Evolutionary conservation across 1,140 invertebrate species (phyloP).

Genomic region (Platorchestia sp.): DNA sequence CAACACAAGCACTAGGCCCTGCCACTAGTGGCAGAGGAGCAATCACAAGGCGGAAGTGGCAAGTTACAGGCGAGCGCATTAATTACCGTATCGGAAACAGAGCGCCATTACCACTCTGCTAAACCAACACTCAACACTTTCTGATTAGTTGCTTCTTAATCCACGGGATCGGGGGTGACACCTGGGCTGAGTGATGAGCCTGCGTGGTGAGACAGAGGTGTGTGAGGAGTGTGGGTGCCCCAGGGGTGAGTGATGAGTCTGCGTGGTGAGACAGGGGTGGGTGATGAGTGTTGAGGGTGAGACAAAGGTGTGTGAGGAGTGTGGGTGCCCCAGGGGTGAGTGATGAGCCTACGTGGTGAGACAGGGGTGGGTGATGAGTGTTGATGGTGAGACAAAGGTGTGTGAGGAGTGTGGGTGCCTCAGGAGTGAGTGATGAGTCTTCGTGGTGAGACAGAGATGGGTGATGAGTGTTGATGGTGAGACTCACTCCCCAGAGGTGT

Average conservation of each 20-base stretch:
- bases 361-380: too few relatives aligned
- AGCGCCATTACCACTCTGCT: constrained; percentile 38
- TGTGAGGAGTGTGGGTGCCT: background rate
- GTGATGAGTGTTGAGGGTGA: background rate
- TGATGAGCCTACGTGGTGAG: background rate
- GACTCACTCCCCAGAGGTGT: background rate
- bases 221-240: background rate
- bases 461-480: background rate
- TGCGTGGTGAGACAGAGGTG: background rate
- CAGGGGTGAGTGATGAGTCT: background rate
- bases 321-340: background rate
- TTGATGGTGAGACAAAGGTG: background rate
- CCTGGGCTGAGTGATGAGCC: background rate
- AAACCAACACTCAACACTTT: background rate
- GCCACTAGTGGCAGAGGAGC: background rate
- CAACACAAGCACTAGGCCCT: too few relatives aligned
- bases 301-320: background rate
- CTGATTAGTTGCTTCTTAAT: background rate
- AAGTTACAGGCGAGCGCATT: background rate
- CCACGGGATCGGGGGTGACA: background rate
- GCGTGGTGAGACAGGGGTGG: background rate
- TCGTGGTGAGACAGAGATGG: too few relatives aligned
- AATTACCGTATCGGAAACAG: constrained; percentile 39
- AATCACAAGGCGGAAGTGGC: background rate
- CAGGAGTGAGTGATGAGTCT: background rate